A percentile compares a stretch with the other conserved stretches of the same genome.
phyloP scores from a whole-genome alignment of 2,113 vertebrate genomes.

The Neomonachus schauinslandi region DNA sequence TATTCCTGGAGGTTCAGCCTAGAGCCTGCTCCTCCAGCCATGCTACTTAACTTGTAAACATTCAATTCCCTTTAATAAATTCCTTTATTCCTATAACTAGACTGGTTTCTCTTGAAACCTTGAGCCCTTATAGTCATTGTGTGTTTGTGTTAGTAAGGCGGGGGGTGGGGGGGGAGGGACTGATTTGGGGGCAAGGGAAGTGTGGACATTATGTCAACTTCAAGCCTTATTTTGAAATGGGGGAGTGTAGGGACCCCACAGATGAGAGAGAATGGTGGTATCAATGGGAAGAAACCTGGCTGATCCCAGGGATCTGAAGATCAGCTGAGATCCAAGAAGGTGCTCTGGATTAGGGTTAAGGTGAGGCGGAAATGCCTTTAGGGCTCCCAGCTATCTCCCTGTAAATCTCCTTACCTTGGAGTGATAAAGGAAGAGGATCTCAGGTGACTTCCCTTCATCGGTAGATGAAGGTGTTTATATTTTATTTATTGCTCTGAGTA shows the following conservation, averaged over 20 bases:
- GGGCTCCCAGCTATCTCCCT: background rate
- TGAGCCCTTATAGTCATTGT: background rate
- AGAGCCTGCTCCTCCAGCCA: background rate
- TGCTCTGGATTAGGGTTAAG: background rate
- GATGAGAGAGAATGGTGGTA: background rate
- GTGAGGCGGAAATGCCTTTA: background rate
- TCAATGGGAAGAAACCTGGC: background rate
- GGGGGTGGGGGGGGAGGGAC: rapidly evolving
- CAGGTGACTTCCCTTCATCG: background rate
- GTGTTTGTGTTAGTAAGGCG: background rate
- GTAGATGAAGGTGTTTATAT: background rate
- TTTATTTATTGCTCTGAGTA: background rate
- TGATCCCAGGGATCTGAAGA: background rate
- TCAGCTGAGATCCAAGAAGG: background rate
- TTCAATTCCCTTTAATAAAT: constrained; percentile 9
- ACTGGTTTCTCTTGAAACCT: background rate
- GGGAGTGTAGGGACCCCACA: background rate
- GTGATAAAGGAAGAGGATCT: background rate
- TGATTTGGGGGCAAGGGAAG: background rate
- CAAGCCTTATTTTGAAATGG: background rate
- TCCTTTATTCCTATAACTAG: background rate
- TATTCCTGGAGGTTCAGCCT: background rate
- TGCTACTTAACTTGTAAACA: constrained; percentile 13
- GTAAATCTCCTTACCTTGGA: background rate
- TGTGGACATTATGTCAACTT: background rate